Base-by-base conservation (phyloP, 2,888 invertebrate species). In the Dromius quadrimaculatus region DNA sequence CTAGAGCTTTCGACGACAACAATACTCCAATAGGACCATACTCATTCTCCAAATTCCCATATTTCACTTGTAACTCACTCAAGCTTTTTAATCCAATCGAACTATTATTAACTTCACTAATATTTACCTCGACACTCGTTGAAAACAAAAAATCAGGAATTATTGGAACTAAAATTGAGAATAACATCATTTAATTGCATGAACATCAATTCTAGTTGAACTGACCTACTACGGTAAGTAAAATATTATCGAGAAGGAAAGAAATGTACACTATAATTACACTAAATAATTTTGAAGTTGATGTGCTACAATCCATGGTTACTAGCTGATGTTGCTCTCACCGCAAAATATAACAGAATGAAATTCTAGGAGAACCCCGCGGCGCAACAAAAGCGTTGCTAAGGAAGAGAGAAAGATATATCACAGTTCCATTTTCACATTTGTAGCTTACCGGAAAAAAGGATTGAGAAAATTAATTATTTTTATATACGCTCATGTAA, bases 191-290 rank as follows among this genome's bases (percentile, higher is more conserved):
- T 59, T 20, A 50, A 50, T 50, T 50, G 15, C 13, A 15, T n/a
- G 8, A 43, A 43, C 9, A 34, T 34, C 1, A 34, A 43, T 43
- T 43, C 15, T 13, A 4, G 28, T 8, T 5, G 28, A 28, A 83
- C 90, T 89, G 83, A 96, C 95, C 96, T 59, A 96, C 90, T 34
- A 94, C 92, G 32, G 95, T 95, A 50, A 95, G 85, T 17, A 96
- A 85, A 73, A 95, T 89, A 82, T 95, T 96, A 84, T 96, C 95
- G 80, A 93, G 82, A 76, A 93, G 87, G 79, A 93, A 88, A 1
- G 92, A 90, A 72, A 91, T 81, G 80, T 93, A 93, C 63, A 93
- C 88, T 72, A 89, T 84, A 19, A 84, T 75, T 68, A 89, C 87
- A 61, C 85, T 77, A 41, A 83, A 73, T 50, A 81, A 73, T 72